A percentile compares a stretch with the other conserved stretches of the same genome.
These are phyloP conservation scores for Orientallactaga sibirica DNA, from an alignment of 2,797 vertebrate species.

Conservation along the genomic window DNA sequence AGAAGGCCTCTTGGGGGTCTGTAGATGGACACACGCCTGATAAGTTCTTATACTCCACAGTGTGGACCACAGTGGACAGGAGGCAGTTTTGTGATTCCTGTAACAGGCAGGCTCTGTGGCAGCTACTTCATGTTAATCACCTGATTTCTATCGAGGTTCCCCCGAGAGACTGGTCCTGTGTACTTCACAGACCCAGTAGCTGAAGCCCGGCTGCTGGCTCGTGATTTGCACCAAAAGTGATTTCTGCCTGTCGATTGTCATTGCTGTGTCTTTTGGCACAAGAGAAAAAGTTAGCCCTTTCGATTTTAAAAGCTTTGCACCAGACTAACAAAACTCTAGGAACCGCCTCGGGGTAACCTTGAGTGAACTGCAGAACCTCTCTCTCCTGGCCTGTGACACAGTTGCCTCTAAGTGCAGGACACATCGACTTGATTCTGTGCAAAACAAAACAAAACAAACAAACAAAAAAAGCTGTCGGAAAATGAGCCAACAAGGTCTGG, in stretches of 20 bases:
- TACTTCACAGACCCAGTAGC: neutral
- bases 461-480: neutral
- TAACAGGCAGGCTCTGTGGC: neutral
- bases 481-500: neutral
- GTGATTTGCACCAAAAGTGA: neutral
- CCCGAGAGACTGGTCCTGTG: neutral
- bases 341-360: slow-evolving; percentile 56
- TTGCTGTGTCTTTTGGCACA: neutral
- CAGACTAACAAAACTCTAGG: neutral
- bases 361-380: neutral
- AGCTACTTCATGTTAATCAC: neutral
- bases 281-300: neutral
- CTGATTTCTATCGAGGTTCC: neutral
- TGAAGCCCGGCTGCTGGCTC: neutral
- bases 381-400: neutral
- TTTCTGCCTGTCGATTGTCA: neutral
- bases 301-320: slow-evolving; percentile 30
- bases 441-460: no score
- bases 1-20: neutral
- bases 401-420: neutral
- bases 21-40: neutral
- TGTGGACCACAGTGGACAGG: neutral
- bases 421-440: neutral
- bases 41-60: neutral
- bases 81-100: neutral